Percentiles rank a stretch among this genome's conserved stretches.
phyloP scores from a whole-genome alignment of 30 jellyfish, hydroid and myxozoan genomes.

The Turritopsis dohrnii region DNA sequence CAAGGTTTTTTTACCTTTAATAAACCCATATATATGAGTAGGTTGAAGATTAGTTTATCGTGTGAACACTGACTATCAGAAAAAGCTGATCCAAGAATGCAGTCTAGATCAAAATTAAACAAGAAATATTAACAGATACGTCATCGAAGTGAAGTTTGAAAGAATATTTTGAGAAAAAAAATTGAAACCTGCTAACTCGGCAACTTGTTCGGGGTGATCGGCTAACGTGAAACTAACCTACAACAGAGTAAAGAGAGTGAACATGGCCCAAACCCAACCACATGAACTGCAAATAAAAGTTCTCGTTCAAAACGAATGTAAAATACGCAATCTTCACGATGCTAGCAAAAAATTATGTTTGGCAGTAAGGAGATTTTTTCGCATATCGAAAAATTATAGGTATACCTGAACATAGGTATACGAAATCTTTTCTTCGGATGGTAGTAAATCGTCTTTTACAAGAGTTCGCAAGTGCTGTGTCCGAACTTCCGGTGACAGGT shows the following conservation, averaged over 20 bases:
- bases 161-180: background rate
- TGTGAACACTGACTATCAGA: constrained; percentile 7
- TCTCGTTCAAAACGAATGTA: too few species aligned
- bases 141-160: background rate
- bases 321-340: too few species aligned
- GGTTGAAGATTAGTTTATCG: constrained; percentile 26
- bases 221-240: constrained; percentile 5
- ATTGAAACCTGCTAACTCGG: constrained; percentile 20
- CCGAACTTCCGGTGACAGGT: constrained; percentile 32
- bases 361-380: background rate
- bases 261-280: background rate
- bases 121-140: background rate
- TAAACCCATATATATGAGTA: constrained; percentile 59
- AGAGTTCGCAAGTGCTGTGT: constrained; percentile 22
- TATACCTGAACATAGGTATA: background rate
- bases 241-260: background rate
- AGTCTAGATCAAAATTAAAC: constrained; percentile 32
- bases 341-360: too few species aligned
- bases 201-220: constrained; percentile 3
- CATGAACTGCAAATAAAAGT: too few species aligned
- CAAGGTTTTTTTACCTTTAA: constrained; percentile 16
- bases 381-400: background rate
- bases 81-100: constrained; percentile 40
- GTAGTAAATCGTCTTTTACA: constrained; percentile 11
- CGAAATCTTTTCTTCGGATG: background rate